phyloP scores from a whole-genome alignment of 2,888 invertebrate species.

The Petrolisthes manimaculis region DNA sequence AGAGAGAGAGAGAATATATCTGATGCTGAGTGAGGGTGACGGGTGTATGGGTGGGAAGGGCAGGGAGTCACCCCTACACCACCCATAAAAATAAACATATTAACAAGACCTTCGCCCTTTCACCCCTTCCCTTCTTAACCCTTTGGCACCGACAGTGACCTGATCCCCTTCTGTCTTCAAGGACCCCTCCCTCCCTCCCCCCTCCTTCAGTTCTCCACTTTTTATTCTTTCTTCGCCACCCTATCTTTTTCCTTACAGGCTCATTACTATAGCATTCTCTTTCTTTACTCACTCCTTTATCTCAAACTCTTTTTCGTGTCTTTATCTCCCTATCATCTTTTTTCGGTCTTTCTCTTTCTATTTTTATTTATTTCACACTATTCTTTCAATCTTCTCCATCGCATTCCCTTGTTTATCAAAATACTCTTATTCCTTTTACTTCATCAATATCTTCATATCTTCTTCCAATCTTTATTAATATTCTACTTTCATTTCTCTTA shows the following conservation, averaged over 20 bases:
- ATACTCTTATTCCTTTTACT: not conserved
- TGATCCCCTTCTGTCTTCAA: slow-evolving; percentile 21
- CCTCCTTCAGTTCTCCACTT: not conserved
- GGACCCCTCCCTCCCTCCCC: not conserved
- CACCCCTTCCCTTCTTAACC: slow-evolving; percentile 29
- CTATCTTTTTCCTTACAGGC: not conserved
- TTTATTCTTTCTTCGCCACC: not conserved
- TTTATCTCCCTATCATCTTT: not conserved
- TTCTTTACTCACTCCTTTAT: not conserved
- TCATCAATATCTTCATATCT: not conserved
- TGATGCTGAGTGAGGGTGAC: not conserved
- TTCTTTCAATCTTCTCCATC: not conserved
- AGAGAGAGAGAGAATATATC: too few relatives aligned
- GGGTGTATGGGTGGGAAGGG: not conserved
- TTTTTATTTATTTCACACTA: not conserved
- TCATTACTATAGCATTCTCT: not conserved
- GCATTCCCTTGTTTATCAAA: not conserved
- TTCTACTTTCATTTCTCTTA: not conserved
- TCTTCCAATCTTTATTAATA: not conserved
- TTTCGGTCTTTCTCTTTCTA: not conserved
- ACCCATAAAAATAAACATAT: slow-evolving; percentile 38
- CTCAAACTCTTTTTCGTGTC: not conserved
- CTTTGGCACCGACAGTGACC: slow-evolving; percentile 32
- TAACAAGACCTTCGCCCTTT: slow-evolving; percentile 23
- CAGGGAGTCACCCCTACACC: not conserved